Evolutionary conservation across 1,140 invertebrate genomes (phyloP).

Genomic region (Globodera rostochiensis): DNA sequence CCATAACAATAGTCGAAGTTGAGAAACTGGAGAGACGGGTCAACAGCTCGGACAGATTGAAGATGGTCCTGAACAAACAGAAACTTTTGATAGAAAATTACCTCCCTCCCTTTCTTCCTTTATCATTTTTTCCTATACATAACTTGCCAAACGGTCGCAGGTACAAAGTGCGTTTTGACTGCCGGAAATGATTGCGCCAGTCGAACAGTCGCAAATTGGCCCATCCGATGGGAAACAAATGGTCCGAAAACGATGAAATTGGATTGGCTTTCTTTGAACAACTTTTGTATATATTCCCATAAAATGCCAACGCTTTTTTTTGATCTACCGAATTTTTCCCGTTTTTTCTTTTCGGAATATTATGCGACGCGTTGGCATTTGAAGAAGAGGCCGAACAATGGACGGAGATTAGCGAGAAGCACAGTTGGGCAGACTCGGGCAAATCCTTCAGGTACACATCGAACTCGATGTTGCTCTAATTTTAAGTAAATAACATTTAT

Average conservation of each 20-base stretch:
- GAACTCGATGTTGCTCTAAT: slow-evolving; percentile 47
- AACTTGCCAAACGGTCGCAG: slow-evolving; percentile 67
- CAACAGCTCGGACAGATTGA: neutral
- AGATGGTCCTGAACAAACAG: slow-evolving; percentile 2
- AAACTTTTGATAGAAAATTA: neutral
- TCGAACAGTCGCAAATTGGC: slow-evolving; percentile 87
- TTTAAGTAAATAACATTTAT: too few species aligned
- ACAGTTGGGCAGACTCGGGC: slow-evolving; percentile 57
- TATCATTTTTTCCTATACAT: slow-evolving; percentile 20
- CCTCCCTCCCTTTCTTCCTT: neutral
- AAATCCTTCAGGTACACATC: slow-evolving; percentile 60
- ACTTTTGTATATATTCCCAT: neutral
- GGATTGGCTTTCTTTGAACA: neutral
- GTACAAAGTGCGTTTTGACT: slow-evolving; percentile 81
- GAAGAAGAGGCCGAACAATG: slow-evolving; percentile 10
- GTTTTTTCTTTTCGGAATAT: neutral
- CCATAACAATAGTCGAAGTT: slow-evolving; percentile 4
- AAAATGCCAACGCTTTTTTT: neutral
- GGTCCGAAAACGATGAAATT: neutral
- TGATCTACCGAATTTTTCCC: neutral
- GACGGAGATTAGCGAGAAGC: slow-evolving; percentile 49
- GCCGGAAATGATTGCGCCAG: slow-evolving; percentile 82
- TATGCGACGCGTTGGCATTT: slow-evolving; percentile 14
- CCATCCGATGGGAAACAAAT: slow-evolving; percentile 15
- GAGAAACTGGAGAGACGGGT: slow-evolving; percentile 4